Percentiles rank a stretch among this genome's conserved stretches.
phyloP scores from a whole-genome alignment of 2,797 vertebrate species.

The Bucorvus abyssinicus region DNA sequence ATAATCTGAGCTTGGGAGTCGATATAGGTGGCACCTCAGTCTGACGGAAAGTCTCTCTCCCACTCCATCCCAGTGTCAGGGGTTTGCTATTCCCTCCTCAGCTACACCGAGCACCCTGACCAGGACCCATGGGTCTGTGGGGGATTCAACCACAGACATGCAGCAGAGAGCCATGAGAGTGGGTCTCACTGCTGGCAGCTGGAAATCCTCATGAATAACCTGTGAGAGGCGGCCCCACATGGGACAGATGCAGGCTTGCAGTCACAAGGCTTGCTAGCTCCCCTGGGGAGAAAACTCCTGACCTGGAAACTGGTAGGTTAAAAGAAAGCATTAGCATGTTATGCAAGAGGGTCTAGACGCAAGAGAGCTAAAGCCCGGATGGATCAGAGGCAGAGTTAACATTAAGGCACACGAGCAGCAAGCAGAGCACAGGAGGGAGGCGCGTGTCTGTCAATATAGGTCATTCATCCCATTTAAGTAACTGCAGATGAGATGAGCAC shows the following conservation, averaged over 20 bases:
- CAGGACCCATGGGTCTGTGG: accelerated
- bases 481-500: not conserved
- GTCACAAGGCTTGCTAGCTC: constrained; percentile 7
- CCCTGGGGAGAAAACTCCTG: not conserved
- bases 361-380: not conserved
- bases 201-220: not conserved
- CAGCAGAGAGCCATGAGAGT: not conserved
- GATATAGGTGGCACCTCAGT: not conserved
- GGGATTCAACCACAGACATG: not conserved
- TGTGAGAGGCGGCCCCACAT: not conserved
- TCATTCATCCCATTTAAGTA: not conserved
- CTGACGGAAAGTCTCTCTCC: not conserved
- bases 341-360: not conserved
- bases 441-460: not conserved
- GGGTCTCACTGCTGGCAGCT: not conserved
- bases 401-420: not conserved
- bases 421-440: not conserved
- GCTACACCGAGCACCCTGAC: accelerated
- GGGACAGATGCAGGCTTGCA: not conserved
- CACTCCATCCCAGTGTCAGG: not conserved
- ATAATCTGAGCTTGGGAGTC: not conserved
- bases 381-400: not conserved
- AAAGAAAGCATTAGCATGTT: constrained; percentile 7
- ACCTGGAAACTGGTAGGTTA: constrained; percentile 45
- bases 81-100: not conserved